Base-by-base conservation (phyloP, 2,797 vertebrate species). In the Scyliorhinus canicula region DNA sequence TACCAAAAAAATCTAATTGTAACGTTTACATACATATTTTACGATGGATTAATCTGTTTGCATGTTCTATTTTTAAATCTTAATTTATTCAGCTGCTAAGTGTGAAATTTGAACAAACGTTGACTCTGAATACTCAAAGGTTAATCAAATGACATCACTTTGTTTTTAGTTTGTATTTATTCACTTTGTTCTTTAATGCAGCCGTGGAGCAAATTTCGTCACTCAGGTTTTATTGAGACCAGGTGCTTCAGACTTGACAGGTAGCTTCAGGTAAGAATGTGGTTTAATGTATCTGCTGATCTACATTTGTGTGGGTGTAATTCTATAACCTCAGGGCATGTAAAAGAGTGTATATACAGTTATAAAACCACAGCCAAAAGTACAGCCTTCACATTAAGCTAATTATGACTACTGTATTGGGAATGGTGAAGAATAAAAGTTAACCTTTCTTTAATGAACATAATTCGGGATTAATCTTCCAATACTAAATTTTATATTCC, bases 151-250 rank as follows among this genome's bases (percentile, higher is more conserved):
- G 14, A 88, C 12, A 35, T 88, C 85, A 88, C 28, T 57, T 91
- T 82, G 79, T 82, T 82, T 44, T 65, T 24, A 11, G 24, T 44
- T 88, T 88, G 8, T 57, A 57, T 57, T 88, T 57, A 88, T 11
- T 65, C 24, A 60, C 35, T 60, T 1, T 95, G 52, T 96, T 96
- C 96, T 95, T 91, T 95, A 96, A 96, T 95, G 44, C 96, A 98
- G 99, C 96, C 99, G 99, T 85, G 99, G 98, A 84, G 99, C 99
- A 95, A 99, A 99, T 97, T 99, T 99, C 96, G 57, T 99, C 96
- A 98, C 98, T 95, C 99, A 99, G 96, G 97, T 99, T 95, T 96
- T 99, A 96, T 96, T 99, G 96, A 98, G 98, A 97, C 99, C 99
- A 0, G 98, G 98, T 60, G 98, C 98, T 52, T 99, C 99, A 12